phyloP scores from a whole-genome alignment of 1,140 invertebrate species.

The Drosophila athabasca region DNA sequence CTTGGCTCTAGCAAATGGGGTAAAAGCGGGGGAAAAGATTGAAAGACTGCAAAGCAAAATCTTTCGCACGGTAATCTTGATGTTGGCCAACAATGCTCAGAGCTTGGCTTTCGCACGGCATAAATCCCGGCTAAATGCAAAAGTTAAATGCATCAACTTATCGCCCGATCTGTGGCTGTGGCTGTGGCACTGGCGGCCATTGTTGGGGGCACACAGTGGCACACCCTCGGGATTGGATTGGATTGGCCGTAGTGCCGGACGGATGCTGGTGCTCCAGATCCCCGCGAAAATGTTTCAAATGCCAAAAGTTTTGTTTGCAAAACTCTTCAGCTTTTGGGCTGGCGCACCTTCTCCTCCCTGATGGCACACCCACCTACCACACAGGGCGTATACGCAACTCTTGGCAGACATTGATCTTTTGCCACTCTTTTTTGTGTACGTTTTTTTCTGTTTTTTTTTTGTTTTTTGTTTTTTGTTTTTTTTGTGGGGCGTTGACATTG shows the following conservation, averaged over 20 bases:
- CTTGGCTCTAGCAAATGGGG: neutral
- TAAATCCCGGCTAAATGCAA: slow-evolving; percentile 49
- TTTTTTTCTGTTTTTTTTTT: slow-evolving; percentile 13
- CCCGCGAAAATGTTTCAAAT: slow-evolving; percentile 39
- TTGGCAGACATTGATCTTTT: slow-evolving; percentile 59
- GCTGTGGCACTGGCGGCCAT: slow-evolving; percentile 1
- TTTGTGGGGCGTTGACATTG: slow-evolving; percentile 63
- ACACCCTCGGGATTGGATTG: neutral
- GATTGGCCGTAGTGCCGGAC: neutral
- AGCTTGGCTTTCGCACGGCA: slow-evolving; percentile 54
- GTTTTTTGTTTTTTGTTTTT: neutral
- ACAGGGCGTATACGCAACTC: slow-evolving; percentile 59
- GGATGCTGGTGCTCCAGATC: neutral
- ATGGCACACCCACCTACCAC: slow-evolving; percentile 20
- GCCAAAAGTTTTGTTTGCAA: slow-evolving; percentile 62
- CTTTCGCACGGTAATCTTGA: slow-evolving; percentile 58
- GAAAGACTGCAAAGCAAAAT: slow-evolving; percentile 2
- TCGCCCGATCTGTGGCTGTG: slow-evolving; percentile 34
- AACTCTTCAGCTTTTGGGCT: slow-evolving; percentile 24
- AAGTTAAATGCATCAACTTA: slow-evolving; percentile 60
- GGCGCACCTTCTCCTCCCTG: neutral
- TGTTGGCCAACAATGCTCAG: slow-evolving; percentile 45
- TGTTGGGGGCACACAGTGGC: slow-evolving; percentile 11
- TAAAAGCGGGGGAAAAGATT: no score
- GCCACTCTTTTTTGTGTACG: slow-evolving; percentile 7